phyloP scores from a whole-genome alignment of 2,113 vertebrate genomes.

The Neogale vison region DNA sequence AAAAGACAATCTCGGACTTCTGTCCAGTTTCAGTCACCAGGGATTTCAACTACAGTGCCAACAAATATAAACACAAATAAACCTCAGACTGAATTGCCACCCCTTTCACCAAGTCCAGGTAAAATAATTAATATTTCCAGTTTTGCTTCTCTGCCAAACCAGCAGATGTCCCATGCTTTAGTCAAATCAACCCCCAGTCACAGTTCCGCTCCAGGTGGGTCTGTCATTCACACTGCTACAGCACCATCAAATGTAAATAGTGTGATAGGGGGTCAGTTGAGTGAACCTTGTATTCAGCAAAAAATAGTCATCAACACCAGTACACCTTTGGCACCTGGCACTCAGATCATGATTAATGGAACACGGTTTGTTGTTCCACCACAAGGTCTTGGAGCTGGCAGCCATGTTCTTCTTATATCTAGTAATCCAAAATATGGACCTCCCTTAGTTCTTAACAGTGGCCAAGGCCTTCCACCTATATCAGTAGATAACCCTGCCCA shows the following conservation, averaged over 20 bases:
- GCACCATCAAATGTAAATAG: constrained; percentile 70
- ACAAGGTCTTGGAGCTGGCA: constrained; percentile 95
- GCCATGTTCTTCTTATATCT: constrained; percentile 94
- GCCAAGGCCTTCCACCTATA: constrained; percentile 73
- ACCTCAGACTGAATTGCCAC: constrained; percentile 73
- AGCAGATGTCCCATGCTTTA: constrained; percentile 76
- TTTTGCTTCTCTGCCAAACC: constrained; percentile 74
- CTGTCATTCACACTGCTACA: constrained; percentile 73
- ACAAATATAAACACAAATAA: constrained; percentile 79
- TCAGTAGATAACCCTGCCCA: constrained; percentile 76
- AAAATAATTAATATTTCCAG: constrained; percentile 79
- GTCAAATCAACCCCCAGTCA: constrained; percentile 77
- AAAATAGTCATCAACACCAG: constrained; percentile 95
- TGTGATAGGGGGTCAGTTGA: constrained; percentile 77
- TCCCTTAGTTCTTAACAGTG: constrained; percentile 79
- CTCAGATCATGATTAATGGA: constrained; percentile 96
- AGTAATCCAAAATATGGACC: constrained; percentile 84
- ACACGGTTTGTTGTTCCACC: constrained; percentile 94
- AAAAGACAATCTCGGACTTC: constrained; percentile 80
- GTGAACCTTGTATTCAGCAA: constrained; percentile 89
- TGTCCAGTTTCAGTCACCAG: constrained; percentile 80
- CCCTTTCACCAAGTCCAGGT: constrained; percentile 71
- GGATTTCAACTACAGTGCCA: constrained; percentile 79
- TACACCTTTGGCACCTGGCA: constrained; percentile 93
- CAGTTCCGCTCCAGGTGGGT: constrained; percentile 61